Percentiles rank a stretch among this genome's conserved stretches.
Evolutionary conservation across 2,797 vertebrate genomes (phyloP).

Genomic region (Potorous gilbertii): DNA sequence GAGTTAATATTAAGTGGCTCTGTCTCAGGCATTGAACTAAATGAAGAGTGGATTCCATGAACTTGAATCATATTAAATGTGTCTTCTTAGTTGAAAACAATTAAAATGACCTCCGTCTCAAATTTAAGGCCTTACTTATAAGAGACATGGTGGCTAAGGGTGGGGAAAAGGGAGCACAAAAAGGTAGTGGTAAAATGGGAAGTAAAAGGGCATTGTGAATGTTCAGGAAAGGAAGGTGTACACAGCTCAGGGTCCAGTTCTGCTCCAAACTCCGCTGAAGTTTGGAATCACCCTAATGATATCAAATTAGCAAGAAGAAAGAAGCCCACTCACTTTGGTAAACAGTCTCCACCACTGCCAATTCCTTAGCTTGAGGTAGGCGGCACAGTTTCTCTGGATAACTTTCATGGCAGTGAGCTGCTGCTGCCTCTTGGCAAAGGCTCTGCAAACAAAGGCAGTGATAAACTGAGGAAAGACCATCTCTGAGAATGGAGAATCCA

Average conservation of each 20-base stretch:
- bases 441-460: conserved; percentile 84
- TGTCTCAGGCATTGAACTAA: not conserved
- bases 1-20: not conserved
- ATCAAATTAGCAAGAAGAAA: not conserved
- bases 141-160: not conserved
- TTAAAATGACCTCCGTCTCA: not conserved
- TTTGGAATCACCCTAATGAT: not conserved
- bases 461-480: not conserved
- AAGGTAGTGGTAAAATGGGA: not conserved
- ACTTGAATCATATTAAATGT: not conserved
- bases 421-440: conserved; percentile 96
- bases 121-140: not conserved
- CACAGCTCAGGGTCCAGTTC: not conserved
- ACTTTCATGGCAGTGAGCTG: conserved; percentile 98
- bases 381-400: conserved; percentile 97
- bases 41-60: not conserved
- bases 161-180: not conserved
- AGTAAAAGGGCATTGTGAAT: not conserved
- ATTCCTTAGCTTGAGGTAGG: conserved; percentile 98
- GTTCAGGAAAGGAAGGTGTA: not conserved
- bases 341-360: conserved; percentile 99
- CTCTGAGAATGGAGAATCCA: not conserved
- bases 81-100: not conserved
- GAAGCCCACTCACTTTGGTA: conserved; percentile 90
- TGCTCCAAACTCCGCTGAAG: not conserved